These are phyloP conservation scores for Helostoma temminkii DNA, from an alignment of 2,797 vertebrate species.

Conservation along the genomic window DNA sequence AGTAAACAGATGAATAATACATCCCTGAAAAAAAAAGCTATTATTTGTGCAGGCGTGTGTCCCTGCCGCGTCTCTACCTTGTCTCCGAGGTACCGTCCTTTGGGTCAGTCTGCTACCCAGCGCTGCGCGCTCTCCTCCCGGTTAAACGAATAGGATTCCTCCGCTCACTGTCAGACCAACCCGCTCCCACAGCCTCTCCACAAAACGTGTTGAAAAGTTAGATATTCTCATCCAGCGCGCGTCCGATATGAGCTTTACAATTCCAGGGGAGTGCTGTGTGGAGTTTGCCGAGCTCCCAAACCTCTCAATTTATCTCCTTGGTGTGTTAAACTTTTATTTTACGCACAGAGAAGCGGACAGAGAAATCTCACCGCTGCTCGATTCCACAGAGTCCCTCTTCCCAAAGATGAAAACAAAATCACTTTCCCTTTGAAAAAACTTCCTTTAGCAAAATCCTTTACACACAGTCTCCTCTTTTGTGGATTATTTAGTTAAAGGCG, in stretches of 20 bases:
- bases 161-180: conserved; percentile 42
- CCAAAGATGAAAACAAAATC: conserved; percentile 17
- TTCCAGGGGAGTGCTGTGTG: conserved; percentile 21
- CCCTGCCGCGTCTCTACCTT: conserved; percentile 57
- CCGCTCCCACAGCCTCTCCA: conserved; percentile 30
- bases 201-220: conserved; percentile 64
- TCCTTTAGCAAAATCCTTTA: conserved; percentile 35
- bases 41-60: background rate
- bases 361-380: conserved; percentile 41
- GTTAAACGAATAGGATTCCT: conserved; percentile 44
- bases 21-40: background rate
- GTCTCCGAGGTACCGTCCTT: conserved; percentile 61
- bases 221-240: conserved; percentile 60
- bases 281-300: conserved; percentile 37
- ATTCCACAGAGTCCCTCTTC: conserved; percentile 49
- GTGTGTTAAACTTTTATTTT: conserved; percentile 74
- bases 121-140: conserved; percentile 56
- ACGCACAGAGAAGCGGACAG: conserved; percentile 40
- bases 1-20: background rate
- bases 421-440: conserved; percentile 41
- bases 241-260: conserved; percentile 36
- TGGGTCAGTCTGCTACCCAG: conserved; percentile 50
- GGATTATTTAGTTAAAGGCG: conserved; percentile 49
- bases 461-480: conserved; percentile 11
- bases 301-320: conserved; percentile 40